Conservation (phyloP, 2,888 invertebrate species). For the Drosophila eohydei region DNA sequence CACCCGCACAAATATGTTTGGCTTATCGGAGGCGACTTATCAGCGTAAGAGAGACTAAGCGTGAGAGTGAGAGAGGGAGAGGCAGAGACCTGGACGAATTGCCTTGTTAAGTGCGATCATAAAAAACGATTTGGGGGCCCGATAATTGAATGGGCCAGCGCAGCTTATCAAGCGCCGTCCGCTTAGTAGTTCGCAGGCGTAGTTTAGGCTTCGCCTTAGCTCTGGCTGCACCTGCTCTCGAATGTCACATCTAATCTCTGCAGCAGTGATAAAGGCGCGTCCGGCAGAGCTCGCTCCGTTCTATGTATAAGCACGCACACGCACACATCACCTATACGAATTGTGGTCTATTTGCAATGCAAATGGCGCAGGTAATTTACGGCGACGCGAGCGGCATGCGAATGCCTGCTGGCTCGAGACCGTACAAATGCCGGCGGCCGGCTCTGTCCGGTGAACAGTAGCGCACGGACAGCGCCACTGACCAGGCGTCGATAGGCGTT, state of each 20-base stretch:
- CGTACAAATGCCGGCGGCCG: constrained; percentile 68
- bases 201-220: constrained; percentile 19
- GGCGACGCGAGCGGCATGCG: constrained; percentile 63
- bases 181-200: constrained; percentile 23
- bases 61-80: not conserved
- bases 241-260: constrained; percentile 51
- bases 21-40: constrained; percentile 33
- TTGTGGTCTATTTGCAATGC: constrained; percentile 64
- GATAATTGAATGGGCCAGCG: constrained; percentile 23
- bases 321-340: not conserved
- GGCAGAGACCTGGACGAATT: constrained; percentile 5
- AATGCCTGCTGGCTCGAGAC: constrained; percentile 38
- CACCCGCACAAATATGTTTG: constrained; percentile 22
- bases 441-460: constrained; percentile 50
- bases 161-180: constrained; percentile 25
- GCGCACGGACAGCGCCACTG: constrained; percentile 45
- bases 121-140: constrained; percentile 38
- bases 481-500: not conserved
- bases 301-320: not conserved
- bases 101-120: constrained; percentile 15
- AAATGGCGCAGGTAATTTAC: constrained; percentile 67
- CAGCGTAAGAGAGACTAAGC: not conserved
- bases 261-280: constrained; percentile 55
- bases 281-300: constrained; percentile 25
- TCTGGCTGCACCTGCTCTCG: constrained; percentile 49